phyloP scores from a whole-genome alignment of 2,888 invertebrate species.

The Lamproptera curius region DNA sequence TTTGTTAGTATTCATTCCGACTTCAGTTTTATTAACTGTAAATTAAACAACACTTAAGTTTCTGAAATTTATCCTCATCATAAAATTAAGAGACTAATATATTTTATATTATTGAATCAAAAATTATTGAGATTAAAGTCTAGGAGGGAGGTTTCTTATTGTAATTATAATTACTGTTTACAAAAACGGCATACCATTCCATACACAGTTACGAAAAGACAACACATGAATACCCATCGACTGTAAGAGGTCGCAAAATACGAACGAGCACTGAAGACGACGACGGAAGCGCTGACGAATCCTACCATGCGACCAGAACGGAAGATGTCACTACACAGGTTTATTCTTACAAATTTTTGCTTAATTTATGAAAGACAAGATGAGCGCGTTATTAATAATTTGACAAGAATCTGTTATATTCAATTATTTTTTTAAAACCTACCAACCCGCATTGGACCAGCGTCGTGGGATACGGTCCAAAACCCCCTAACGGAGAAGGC shows the following conservation, averaged over 20 bases:
- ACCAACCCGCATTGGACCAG: no score
- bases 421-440: no score
- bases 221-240: not conserved
- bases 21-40: no score
- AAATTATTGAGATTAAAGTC: not conserved
- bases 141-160: no score
- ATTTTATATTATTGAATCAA: not conserved
- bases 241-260: constrained; percentile 1
- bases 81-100: not conserved
- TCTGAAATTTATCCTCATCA: not conserved
- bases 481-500: no score
- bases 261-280: constrained; percentile 8
- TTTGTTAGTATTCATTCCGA: no score
- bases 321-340: constrained; percentile 10
- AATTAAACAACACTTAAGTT: not conserved
- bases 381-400: no score
- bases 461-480: no score
- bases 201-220: not conserved
- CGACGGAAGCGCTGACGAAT: not conserved
- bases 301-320: constrained; percentile 1
- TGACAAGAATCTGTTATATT: no score
- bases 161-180: not conserved
- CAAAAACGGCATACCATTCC: not conserved
- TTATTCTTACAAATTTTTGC: not conserved
- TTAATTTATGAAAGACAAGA: no score